These are phyloP conservation scores for Phyto melanocephala DNA, from an alignment of 2,888 invertebrate species.

Conservation along the genomic window DNA sequence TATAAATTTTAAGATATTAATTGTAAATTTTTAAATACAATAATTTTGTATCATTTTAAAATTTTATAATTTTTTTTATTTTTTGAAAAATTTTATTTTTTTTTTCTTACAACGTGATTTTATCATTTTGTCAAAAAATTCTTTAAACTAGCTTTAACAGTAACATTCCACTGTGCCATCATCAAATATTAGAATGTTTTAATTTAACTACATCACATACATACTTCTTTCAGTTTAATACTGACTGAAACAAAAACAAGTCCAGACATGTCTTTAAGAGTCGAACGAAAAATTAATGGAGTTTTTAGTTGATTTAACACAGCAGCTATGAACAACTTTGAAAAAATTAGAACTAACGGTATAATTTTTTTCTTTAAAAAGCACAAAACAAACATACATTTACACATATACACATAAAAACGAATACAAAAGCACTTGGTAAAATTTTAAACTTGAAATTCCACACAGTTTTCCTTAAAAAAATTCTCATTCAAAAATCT, in stretches of 20 bases:
- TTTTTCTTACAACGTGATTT: no score
- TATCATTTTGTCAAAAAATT: no score
- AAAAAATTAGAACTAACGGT: conserved; percentile 58
- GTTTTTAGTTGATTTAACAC: conserved; percentile 16
- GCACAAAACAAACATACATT: background rate
- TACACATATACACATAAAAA: background rate
- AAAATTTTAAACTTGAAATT: conserved; percentile 3
- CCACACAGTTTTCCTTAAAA: background rate
- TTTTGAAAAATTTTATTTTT: no score
- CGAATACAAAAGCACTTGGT: background rate
- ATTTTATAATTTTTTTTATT: no score
- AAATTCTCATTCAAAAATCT: background rate
- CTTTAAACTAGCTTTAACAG: no score
- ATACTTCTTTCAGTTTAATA: no score
- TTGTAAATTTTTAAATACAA: no score
- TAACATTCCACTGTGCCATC: background rate
- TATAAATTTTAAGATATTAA: no score
- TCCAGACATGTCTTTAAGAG: background rate
- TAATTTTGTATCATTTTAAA: no score
- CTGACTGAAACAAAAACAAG: background rate
- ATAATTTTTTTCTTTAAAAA: background rate
- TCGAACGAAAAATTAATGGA: background rate
- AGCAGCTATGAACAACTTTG: conserved; percentile 2
- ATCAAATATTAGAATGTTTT: background rate
- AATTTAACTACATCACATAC: no score